These are phyloP conservation scores for Zaprionus ghesquierei DNA, from an alignment of 1,140 invertebrate species.

Conservation along the genomic window DNA sequence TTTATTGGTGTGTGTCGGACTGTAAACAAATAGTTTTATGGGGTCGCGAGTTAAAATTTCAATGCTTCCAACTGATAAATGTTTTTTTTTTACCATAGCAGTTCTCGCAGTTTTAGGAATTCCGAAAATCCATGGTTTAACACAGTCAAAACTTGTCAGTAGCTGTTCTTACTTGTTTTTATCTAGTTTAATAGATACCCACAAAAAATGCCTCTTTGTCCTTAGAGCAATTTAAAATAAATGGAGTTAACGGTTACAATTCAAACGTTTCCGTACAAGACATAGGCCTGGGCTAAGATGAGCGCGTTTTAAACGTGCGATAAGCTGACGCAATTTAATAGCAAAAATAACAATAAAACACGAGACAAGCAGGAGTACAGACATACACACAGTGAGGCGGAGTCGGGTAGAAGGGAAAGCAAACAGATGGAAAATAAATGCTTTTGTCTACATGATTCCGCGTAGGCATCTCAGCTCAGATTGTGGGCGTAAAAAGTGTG, in stretches of 20 bases:
- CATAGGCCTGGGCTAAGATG: neutral
- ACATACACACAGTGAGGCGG: constrained; percentile 4
- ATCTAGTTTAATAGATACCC: constrained; percentile 75
- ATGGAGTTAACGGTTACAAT: constrained; percentile 81
- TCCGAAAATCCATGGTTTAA: too few species aligned
- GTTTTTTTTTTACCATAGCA: too few species aligned
- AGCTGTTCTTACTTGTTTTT: too few species aligned
- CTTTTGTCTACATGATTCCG: constrained; percentile 4
- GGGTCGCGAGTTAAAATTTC: too few species aligned
- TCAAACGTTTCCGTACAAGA: constrained; percentile 55
- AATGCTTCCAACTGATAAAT: too few species aligned
- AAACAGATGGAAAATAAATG: constrained; percentile 77
- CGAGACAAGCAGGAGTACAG: constrained; percentile 55
- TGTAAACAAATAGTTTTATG: too few species aligned
- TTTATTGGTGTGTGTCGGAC: too few species aligned
- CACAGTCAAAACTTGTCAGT: too few species aligned
- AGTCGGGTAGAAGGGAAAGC: constrained; percentile 29
- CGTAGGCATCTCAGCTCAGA: constrained; percentile 47
- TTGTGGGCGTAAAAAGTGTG: constrained; percentile 62
- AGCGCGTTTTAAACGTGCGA: constrained; percentile 72
- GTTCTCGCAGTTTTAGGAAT: too few species aligned
- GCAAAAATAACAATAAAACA: constrained; percentile 81
- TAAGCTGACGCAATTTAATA: constrained; percentile 80
- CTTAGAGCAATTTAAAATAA: constrained; percentile 81
- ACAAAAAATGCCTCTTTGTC: too few species aligned